phyloP scores from a whole-genome alignment of 2,113 vertebrate species.

The Oncorhynchus nerka region DNA sequence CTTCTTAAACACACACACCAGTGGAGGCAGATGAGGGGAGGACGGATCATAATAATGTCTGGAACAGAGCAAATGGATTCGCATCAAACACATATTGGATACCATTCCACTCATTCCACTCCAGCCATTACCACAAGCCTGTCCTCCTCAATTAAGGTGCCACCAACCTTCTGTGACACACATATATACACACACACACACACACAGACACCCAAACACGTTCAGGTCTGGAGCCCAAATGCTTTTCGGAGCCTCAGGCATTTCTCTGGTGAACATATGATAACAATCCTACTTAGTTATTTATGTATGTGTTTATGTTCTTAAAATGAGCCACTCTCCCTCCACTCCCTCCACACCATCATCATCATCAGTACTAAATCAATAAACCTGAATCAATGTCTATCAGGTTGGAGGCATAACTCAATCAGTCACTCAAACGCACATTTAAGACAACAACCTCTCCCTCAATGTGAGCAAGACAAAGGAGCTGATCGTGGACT shows the following conservation, averaged over 20 bases:
- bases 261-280: conserved; percentile 46
- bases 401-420: conserved; percentile 13
- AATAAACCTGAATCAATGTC: conserved; percentile 57
- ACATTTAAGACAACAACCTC: no score
- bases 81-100: no score
- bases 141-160: no score
- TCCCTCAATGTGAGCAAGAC: no score
- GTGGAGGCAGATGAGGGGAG: no score
- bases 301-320: conserved; percentile 53
- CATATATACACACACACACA: neutral
- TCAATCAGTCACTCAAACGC: neutral
- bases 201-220: conserved; percentile 16
- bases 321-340: neutral
- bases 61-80: no score
- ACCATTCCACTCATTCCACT: no score
- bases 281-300: conserved; percentile 41
- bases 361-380: conserved; percentile 11
- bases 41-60: no score
- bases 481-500: no score
- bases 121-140: no score
- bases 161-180: no score
- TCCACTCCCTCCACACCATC: conserved; percentile 2
- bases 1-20: conserved; percentile 57
- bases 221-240: conserved; percentile 38
- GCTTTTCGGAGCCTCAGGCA: conserved; percentile 2